phyloP scores from a whole-genome alignment of 92 coral and sea anemone genomes.

The Anthopleura xanthogrammica region DNA sequence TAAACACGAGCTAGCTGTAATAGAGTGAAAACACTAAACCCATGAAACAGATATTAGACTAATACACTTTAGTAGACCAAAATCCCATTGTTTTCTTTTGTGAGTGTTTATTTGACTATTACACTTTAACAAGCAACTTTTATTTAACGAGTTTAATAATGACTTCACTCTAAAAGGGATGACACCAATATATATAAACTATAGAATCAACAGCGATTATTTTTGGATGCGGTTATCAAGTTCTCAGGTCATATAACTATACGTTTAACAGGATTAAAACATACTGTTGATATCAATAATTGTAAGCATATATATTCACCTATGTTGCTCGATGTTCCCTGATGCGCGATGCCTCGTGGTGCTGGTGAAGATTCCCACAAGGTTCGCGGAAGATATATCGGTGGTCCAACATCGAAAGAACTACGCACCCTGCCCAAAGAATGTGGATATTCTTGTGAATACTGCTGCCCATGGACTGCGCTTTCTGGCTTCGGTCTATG shows the following conservation, averaged over 20 bases:
- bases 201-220: not conserved
- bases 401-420: not conserved
- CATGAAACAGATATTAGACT: too few species aligned
- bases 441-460: not conserved
- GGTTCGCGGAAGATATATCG: not conserved
- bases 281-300: not conserved
- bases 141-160: too few species aligned
- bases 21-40: too few species aligned
- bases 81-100: too few species aligned
- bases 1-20: too few species aligned
- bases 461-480: not conserved
- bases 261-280: not conserved
- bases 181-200: too few species aligned
- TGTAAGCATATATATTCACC: not conserved
- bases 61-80: too few species aligned
- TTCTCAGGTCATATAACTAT: not conserved
- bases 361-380: not conserved
- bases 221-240: not conserved
- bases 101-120: too few species aligned
- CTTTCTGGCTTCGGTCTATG: slow-evolving; percentile 3
- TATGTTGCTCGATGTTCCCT: not conserved
- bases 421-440: not conserved
- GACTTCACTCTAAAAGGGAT: too few species aligned
- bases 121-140: too few species aligned
- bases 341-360: slow-evolving; percentile 12